Evolutionary conservation across 1,140 invertebrate genomes (phyloP), one percentile per base, ranked within the genome.

Genomic region (Popillia japonica): DNA sequence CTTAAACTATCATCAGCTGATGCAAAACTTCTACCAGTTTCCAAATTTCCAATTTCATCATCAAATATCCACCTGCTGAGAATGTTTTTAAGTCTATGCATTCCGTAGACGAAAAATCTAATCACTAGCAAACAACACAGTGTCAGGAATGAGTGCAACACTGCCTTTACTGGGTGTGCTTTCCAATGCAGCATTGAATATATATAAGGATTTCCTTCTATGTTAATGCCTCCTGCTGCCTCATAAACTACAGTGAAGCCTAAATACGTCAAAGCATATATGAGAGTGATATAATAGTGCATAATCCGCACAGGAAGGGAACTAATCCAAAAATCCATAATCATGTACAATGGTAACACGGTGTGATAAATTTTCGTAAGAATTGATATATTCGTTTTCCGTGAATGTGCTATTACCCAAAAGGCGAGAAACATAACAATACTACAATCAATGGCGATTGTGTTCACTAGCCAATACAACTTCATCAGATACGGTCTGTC

Each of bases 271-370:
- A 27, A 42, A 0, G 41, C 75, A n/a, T 59, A 76, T 22, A 55
- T 23, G 3, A 76, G 22, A 9, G 75, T 76, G 6, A 76, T 55
- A 23, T 55, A 27, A 27, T 17, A 44, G 40, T 76, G 75, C 8
- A 76, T 10, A 34, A 76, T 14, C 48, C 75, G 40, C 6, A 48
- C 44, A 44, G 75, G 75, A 48, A 76, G 14, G 17, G 75, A 44
- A 17, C 8, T 23, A 14, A 76, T 55, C 41, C 41, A 76, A 27
- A 76, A 76, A 76, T 76, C 75, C 75, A 76, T 76, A 27, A 48
- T 7, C 11, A 76, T 34, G 22, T 23, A 48, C 41, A 76, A 22
- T 9, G 75, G 75, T n/a, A 55, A n/a, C 14, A 76, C 0, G 4
- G 75, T 76, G 22, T 76, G 75, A 44, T 48, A 76, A 4, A 76